phyloP scores from a whole-genome alignment of 2,888 invertebrate species.

The Catocala nupta region DNA sequence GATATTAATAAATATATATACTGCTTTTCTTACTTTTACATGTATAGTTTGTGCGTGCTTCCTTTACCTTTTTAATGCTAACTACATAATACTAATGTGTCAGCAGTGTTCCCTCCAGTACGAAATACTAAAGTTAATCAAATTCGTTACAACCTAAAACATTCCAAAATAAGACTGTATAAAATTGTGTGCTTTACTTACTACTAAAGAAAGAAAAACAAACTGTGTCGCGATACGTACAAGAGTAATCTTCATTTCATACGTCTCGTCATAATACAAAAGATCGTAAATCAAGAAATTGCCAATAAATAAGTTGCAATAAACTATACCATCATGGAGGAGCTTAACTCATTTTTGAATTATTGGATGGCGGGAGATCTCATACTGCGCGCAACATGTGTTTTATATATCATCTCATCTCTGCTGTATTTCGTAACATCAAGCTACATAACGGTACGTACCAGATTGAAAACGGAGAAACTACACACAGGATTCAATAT shows the following conservation, averaged over 20 bases:
- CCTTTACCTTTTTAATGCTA: not conserved
- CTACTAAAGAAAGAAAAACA: constrained; percentile 11
- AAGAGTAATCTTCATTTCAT: constrained; percentile 44
- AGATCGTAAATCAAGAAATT: constrained; percentile 62
- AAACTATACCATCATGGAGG: constrained; percentile 68
- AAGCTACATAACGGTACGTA: constrained; percentile 62
- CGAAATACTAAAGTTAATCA: not conserved
- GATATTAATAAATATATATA: not conserved
- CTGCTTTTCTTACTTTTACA: too few species aligned
- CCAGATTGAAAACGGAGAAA: constrained; percentile 80
- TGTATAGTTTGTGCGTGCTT: too few species aligned
- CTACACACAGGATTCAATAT: constrained; percentile 77
- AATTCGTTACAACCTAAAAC: constrained; percentile 3
- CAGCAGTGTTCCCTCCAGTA: too few species aligned
- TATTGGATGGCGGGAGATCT: constrained; percentile 72
- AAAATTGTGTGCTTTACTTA: not conserved
- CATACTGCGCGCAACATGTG: constrained; percentile 79
- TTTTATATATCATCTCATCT: constrained; percentile 78
- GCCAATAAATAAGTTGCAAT: constrained; percentile 69
- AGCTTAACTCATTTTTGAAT: constrained; percentile 80
- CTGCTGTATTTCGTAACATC: constrained; percentile 72
- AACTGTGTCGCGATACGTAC: constrained; percentile 27
- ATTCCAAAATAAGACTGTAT: too few species aligned
- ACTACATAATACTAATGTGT: too few species aligned
- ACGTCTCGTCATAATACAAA: constrained; percentile 57